Percentiles rank a stretch among this genome's conserved stretches.
phyloP scores from a whole-genome alignment of 1,140 invertebrate genomes.

The Drosophila teissieri region DNA sequence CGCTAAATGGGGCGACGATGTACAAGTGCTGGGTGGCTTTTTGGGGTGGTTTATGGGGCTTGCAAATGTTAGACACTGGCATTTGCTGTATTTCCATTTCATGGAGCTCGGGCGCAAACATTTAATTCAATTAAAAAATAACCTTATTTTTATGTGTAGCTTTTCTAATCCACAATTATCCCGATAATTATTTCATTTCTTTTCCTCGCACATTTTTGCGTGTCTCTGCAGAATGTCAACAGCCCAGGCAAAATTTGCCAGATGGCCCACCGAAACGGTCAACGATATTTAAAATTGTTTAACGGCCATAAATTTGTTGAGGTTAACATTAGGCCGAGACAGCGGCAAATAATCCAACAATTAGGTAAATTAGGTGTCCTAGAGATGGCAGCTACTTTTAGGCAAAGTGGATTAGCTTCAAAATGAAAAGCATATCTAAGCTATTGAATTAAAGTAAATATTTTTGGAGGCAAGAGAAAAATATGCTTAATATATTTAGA shows the following conservation, averaged over 20 bases:
- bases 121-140: constrained; percentile 36
- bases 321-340: constrained; percentile 46
- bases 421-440: too few species aligned
- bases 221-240: constrained; percentile 69
- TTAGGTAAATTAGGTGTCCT: constrained; percentile 68
- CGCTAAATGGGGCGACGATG: constrained; percentile 55
- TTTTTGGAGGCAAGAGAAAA: too few species aligned
- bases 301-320: constrained; percentile 67
- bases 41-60: constrained; percentile 46
- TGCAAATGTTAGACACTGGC: constrained; percentile 59
- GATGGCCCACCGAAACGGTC: constrained; percentile 50
- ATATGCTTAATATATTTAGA: too few species aligned
- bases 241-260: constrained; percentile 42
- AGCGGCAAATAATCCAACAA: constrained; percentile 68
- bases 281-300: constrained; percentile 43
- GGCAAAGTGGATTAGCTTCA: background rate
- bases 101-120: constrained; percentile 28
- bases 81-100: constrained; percentile 43
- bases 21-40: constrained; percentile 29
- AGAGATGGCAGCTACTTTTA: constrained; percentile 7
- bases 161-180: constrained; percentile 63
- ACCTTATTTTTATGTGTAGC: constrained; percentile 13
- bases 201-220: constrained; percentile 28
- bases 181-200: constrained; percentile 51
- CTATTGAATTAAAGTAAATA: too few species aligned